Conservation (phyloP, 2,797 vertebrate genomes). For the Melanotaenia parkinsoni region DNA sequence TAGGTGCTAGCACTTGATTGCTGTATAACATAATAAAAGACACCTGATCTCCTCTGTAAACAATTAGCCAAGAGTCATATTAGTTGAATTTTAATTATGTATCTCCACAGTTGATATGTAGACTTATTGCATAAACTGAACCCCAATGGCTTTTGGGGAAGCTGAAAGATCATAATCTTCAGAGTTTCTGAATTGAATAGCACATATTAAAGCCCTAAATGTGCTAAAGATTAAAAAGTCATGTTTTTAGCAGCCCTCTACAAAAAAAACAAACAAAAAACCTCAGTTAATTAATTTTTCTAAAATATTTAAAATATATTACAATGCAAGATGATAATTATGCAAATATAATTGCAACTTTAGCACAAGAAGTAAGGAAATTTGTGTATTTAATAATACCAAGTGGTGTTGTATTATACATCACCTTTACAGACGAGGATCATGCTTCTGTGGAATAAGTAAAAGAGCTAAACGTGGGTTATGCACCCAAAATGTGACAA, state of each 20-base stretch:
- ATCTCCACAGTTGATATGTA: not conserved
- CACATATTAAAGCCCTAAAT: not conserved
- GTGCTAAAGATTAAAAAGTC: not conserved
- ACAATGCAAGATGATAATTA: not conserved
- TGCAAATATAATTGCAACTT: too few relatives aligned
- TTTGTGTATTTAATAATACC: too few relatives aligned
- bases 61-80: not conserved
- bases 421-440: too few relatives aligned
- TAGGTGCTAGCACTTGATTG: not conserved
- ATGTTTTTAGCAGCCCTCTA: not conserved
- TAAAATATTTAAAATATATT: not conserved
- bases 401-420: too few relatives aligned
- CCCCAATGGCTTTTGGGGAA: not conserved
- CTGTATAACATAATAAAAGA: not conserved
- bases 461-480: too few relatives aligned
- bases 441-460: too few relatives aligned
- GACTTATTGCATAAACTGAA: not conserved
- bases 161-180: not conserved
- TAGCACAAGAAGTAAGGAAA: too few relatives aligned
- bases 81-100: not conserved
- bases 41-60: not conserved
- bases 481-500: too few relatives aligned
- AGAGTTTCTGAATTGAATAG: not conserved
- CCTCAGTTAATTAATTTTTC: not conserved
- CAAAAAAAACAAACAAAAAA: too few relatives aligned